phyloP scores from a whole-genome alignment of 2,797 vertebrate species.

The Helostoma temminkii region DNA sequence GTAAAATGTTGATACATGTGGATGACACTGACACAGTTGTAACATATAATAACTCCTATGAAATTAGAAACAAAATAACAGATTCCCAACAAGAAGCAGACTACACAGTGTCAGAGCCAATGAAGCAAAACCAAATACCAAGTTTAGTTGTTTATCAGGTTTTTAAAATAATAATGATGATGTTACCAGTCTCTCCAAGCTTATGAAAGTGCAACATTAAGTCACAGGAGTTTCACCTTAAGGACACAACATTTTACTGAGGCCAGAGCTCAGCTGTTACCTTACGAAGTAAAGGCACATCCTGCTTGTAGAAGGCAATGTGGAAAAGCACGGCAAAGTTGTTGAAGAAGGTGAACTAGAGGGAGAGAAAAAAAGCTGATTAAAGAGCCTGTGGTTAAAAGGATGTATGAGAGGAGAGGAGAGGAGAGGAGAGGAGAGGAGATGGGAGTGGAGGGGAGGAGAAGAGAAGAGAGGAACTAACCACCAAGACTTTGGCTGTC shows the following conservation, averaged over 20 bases:
- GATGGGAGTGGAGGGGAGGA: not conserved
- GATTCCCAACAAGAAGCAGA: no score
- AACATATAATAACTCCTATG: no score
- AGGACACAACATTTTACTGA: not conserved
- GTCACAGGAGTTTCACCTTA: not conserved
- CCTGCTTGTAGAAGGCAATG: slow-evolving; percentile 87
- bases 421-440: not conserved
- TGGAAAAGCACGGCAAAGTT: slow-evolving; percentile 88
- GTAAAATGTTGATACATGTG: no score
- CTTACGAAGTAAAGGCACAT: slow-evolving; percentile 86
- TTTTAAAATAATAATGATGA: no score
- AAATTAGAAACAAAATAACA: no score
- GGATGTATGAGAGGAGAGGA: not conserved
- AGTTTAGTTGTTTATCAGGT: no score
- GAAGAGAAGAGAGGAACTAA: slow-evolving; percentile 65
- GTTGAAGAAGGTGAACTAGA: slow-evolving; percentile 89
- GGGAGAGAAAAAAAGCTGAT: slow-evolving; percentile 21
- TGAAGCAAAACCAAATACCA: no score
- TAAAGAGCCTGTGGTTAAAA: not conserved
- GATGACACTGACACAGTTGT: no score
- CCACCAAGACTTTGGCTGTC: slow-evolving; percentile 87
- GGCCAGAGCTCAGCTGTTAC: slow-evolving; percentile 58
- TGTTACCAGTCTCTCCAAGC: no score
- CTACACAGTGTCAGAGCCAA: no score
- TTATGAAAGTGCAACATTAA: not conserved